Conservation (phyloP, 2,113 vertebrate species). For the Nesoenas mayeri region DNA sequence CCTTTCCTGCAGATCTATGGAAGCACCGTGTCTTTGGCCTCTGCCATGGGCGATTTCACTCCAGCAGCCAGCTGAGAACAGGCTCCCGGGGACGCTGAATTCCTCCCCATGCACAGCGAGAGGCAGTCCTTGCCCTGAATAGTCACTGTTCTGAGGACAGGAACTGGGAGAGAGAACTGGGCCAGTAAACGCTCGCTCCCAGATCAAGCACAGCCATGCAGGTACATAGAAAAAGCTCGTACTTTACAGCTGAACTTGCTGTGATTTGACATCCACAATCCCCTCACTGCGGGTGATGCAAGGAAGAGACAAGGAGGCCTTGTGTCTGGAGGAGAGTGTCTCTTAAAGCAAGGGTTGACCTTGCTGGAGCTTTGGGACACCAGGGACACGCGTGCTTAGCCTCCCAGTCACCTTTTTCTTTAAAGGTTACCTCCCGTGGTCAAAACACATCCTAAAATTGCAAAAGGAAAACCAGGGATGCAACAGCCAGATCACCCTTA, state of each 20-base stretch:
- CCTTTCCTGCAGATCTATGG: background rate
- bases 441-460: background rate
- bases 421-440: background rate
- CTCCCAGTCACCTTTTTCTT: background rate
- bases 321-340: background rate
- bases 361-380: background rate
- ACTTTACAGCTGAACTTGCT: background rate
- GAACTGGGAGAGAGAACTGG: conserved; percentile 4
- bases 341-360: background rate
- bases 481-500: background rate
- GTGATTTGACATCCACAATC: background rate
- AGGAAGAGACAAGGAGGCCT: background rate
- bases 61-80: background rate
- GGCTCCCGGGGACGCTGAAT: background rate
- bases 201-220: background rate
- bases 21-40: background rate
- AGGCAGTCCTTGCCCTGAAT: conserved; percentile 23
- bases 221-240: background rate
- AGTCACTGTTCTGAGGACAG: background rate
- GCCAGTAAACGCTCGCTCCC: background rate
- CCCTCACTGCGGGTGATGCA: rapidly evolving
- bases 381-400: rapidly evolving
- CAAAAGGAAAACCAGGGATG: background rate
- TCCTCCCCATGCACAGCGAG: background rate
- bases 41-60: background rate